phyloP scores from a whole-genome alignment of 2,797 vertebrate genomes.

The Catharus ustulatus region DNA sequence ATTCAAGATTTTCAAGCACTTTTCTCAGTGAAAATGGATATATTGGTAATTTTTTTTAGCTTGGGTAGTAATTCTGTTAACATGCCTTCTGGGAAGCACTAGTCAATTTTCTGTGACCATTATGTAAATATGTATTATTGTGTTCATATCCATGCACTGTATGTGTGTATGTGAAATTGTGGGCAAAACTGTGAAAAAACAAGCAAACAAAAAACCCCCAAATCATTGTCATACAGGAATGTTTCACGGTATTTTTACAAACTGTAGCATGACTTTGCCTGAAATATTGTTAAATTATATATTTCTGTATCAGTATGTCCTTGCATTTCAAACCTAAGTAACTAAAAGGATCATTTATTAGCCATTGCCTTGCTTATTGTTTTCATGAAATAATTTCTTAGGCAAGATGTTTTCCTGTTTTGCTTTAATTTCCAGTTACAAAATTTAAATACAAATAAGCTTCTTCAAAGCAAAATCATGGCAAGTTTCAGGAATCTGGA shows the following conservation, averaged over 20 bases:
- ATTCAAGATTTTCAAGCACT: not conserved
- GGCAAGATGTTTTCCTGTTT: not conserved
- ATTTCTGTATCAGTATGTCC: not conserved
- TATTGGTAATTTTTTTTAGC: not conserved
- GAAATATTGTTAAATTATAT: not conserved
- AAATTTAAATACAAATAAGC: not conserved
- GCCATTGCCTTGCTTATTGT: not conserved
- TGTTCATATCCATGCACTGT: not conserved
- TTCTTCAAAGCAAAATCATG: not conserved
- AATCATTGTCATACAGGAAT: not conserved
- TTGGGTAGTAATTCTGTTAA: not conserved
- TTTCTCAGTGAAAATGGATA: not conserved
- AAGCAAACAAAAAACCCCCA: not conserved
- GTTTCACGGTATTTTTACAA: not conserved
- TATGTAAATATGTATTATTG: not conserved
- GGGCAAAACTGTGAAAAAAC: not conserved
- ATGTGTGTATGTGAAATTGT: not conserved
- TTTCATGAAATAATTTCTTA: conserved; percentile 8
- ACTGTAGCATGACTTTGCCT: not conserved
- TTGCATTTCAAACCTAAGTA: not conserved
- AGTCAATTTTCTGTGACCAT: not conserved
- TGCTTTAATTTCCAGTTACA: not conserved
- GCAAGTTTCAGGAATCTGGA: not conserved
- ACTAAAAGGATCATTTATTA: not conserved
- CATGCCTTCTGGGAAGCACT: not conserved